Conservation (phyloP, 1,140 invertebrate genomes). For the Zaprionus ghesquierei region DNA sequence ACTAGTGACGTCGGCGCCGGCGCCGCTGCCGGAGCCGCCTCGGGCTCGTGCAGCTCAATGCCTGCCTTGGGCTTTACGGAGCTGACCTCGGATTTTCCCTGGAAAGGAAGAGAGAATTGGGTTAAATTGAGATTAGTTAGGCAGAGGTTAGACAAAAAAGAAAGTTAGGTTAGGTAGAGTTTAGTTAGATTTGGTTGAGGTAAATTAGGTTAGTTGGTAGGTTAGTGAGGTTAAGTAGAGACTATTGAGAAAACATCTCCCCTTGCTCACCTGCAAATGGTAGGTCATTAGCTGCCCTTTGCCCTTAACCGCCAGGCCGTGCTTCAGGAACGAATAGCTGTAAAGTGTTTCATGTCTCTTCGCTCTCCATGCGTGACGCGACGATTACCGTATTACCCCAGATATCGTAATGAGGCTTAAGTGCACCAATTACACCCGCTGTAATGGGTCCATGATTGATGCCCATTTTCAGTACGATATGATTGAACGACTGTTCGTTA, state of each 20-base stretch:
- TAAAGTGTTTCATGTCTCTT: slow-evolving; percentile 94
- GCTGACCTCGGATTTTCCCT: slow-evolving; percentile 56
- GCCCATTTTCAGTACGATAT: slow-evolving; percentile 96
- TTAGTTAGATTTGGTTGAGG: too few relatives aligned
- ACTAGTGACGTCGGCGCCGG: neutral
- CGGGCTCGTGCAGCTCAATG: slow-evolving; percentile 27
- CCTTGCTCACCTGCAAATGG: slow-evolving; percentile 89
- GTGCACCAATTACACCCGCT: slow-evolving; percentile 96
- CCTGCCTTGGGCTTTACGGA: slow-evolving; percentile 30
- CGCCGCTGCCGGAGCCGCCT: slow-evolving; percentile 1
- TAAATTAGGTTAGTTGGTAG: too few relatives aligned
- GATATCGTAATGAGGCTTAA: slow-evolving; percentile 98
- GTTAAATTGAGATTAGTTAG: too few relatives aligned
- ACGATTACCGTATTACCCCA: slow-evolving; percentile 98
- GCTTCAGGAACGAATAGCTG: slow-evolving; percentile 94
- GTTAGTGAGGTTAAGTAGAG: too few relatives aligned
- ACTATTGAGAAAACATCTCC: too few relatives aligned
- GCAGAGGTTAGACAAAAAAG: too few relatives aligned
- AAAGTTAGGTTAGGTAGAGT: too few relatives aligned
- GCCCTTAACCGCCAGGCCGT: slow-evolving; percentile 95
- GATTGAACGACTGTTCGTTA: slow-evolving; percentile 97
- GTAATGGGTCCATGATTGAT: slow-evolving; percentile 98
- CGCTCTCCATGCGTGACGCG: slow-evolving; percentile 97
- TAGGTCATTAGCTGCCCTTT: slow-evolving; percentile 98
- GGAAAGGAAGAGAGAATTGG: neutral